Percentiles rank a stretch among this genome's conserved stretches.
phyloP scores from a whole-genome alignment of 1,140 invertebrate genomes.

The Dolichoris vasculosae region DNA sequence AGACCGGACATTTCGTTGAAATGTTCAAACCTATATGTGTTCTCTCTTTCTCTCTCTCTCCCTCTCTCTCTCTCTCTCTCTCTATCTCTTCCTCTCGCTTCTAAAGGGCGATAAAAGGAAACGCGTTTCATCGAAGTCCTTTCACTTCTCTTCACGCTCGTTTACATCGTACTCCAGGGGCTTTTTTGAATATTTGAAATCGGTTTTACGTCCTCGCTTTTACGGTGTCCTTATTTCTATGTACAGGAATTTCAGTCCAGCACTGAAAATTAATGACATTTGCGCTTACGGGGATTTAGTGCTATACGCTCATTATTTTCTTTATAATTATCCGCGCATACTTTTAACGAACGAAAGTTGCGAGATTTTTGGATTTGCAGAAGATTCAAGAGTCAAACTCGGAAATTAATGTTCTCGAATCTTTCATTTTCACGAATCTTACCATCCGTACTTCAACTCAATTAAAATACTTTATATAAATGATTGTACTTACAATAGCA shows the following conservation, averaged over 20 bases:
- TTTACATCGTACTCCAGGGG: background rate
- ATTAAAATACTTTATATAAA: background rate
- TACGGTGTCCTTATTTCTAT: background rate
- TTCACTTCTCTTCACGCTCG: background rate
- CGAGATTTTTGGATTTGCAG: background rate
- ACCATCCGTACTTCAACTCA: no score
- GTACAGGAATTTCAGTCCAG: background rate
- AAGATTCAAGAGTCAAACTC: background rate
- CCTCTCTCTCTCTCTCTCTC: background rate
- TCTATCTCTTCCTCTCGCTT: background rate
- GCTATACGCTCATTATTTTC: background rate
- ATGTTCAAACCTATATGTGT: background rate
- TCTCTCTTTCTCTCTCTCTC: background rate
- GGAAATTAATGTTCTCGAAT: background rate
- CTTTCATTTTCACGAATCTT: background rate
- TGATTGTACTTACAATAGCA: background rate
- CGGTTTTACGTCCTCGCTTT: background rate
- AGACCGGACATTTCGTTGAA: background rate
- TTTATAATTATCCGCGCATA: background rate
- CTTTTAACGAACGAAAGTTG: background rate
- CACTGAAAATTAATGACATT: background rate
- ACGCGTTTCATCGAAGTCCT: conserved; percentile 3
- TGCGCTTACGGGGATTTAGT: background rate
- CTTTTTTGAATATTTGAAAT: conserved; percentile 30
- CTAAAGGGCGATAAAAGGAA: background rate